A percentile compares a stretch with the other conserved stretches of the same genome.
These are phyloP conservation scores for Odontamblyopus rebecca DNA, from an alignment of 2,797 vertebrate genomes.

Conservation along the genomic window DNA sequence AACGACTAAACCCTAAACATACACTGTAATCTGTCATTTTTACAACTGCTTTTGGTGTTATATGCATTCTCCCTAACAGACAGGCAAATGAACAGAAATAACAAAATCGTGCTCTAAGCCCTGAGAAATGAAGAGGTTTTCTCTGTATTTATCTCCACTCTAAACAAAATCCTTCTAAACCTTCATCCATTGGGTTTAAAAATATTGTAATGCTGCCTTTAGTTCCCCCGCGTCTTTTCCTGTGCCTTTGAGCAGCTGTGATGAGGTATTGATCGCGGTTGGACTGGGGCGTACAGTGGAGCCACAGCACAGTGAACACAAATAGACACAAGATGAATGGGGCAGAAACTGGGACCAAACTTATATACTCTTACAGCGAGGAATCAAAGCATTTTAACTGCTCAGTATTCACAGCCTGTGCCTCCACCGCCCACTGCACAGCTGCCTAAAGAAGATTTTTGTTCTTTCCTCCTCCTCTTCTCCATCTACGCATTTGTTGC, in stretches of 20 bases:
- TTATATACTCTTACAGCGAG: conserved; percentile 6
- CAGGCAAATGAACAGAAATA: not conserved
- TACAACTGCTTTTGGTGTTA: not conserved
- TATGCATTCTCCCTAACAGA: not conserved
- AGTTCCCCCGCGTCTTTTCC: not conserved
- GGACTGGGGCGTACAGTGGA: not conserved
- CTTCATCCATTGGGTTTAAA: not conserved
- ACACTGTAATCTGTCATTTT: not conserved
- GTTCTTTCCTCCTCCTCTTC: not conserved
- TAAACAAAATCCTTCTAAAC: not conserved
- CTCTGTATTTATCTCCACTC: not conserved
- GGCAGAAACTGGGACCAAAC: conserved; percentile 11
- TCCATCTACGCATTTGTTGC: conserved; percentile 26
- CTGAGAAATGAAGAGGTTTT: not conserved
- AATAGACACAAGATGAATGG: conserved; percentile 9
- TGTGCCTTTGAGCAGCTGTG: conserved; percentile 9
- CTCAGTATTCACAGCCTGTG: conserved; percentile 58
- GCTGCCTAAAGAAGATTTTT: conserved; percentile 36
- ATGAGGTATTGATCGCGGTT: conserved; percentile 32
- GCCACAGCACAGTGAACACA: conserved; percentile 14
- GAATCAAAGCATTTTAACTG: conserved; percentile 53
- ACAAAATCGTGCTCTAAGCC: not conserved
- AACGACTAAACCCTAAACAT: not conserved
- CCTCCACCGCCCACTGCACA: conserved; percentile 39
- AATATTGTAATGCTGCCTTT: not conserved